Percentiles rank a stretch among this genome's conserved stretches.
Evolutionary conservation across 2,888 invertebrate genomes (phyloP).

Genomic region (Eupithecia inturbata): DNA sequence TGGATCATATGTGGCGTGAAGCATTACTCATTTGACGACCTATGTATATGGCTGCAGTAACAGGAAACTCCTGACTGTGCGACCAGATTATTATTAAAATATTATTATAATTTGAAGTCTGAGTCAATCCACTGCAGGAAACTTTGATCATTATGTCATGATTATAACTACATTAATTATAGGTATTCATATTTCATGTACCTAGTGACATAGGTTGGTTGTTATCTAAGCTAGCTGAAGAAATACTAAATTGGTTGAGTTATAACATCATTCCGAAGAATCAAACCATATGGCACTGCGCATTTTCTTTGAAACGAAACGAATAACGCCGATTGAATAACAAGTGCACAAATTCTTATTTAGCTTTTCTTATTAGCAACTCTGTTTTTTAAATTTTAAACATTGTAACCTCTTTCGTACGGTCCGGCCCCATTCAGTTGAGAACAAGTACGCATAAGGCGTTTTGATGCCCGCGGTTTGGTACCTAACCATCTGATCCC

Average conservation of each 20-base stretch:
- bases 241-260: constrained; percentile 20
- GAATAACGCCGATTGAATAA: constrained; percentile 24
- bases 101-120: background rate
- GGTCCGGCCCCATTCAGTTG: background rate
- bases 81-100: background rate
- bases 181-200: background rate
- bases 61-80: background rate
- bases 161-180: background rate
- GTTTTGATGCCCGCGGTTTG: background rate
- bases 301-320: constrained; percentile 31
- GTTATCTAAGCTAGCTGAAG: background rate
- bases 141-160: background rate
- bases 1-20: background rate
- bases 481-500: too few species aligned
- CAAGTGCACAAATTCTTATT: constrained; percentile 16
- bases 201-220: background rate
- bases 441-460: background rate
- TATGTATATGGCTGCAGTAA: background rate
- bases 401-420: background rate
- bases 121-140: background rate
- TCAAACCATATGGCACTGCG: constrained; percentile 32
- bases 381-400: background rate
- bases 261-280: constrained; percentile 52
- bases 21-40: background rate
- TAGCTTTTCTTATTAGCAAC: too few species aligned